These are phyloP conservation scores for Pteruthius melanotis DNA, from an alignment of 2,113 vertebrate species.

Conservation along the genomic window DNA sequence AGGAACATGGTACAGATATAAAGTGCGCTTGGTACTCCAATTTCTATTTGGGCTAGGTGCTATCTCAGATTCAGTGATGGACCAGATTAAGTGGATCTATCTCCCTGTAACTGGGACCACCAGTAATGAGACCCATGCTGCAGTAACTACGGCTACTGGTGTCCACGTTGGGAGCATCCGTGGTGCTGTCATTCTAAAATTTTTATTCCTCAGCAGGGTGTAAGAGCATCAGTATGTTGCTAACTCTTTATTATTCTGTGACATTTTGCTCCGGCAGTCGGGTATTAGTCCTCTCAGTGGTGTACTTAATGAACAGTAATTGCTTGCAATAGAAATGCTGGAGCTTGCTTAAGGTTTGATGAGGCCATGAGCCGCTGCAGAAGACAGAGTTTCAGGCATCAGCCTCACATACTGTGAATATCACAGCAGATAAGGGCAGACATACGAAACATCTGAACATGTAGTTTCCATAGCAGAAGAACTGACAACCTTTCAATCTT, in stretches of 20 bases:
- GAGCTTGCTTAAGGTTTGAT: not conserved
- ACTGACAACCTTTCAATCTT: not conserved
- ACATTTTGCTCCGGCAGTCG: not conserved
- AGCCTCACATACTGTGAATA: not conserved
- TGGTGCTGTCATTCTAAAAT: not conserved
- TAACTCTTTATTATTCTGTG: slow-evolving; percentile 11
- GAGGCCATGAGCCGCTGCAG: not conserved
- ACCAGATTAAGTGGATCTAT: not conserved
- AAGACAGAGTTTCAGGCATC: not conserved
- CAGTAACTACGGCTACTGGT: not conserved
- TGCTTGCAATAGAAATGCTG: not conserved
- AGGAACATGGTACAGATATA: accelerated
- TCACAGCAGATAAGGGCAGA: not conserved
- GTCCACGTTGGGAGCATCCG: not conserved
- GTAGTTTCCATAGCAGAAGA: not conserved
- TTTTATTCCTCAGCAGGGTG: not conserved
- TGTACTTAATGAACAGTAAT: not conserved
- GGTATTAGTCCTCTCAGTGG: not conserved
- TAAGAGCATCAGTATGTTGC: not conserved
- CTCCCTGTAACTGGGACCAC: not conserved
- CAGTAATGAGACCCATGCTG: not conserved
- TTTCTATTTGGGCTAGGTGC: not conserved
- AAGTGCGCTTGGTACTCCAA: not conserved
- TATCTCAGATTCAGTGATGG: not conserved
- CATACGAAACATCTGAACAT: not conserved